Conservation (phyloP, 2,888 invertebrate species). For the Luffia ferchaultella region DNA sequence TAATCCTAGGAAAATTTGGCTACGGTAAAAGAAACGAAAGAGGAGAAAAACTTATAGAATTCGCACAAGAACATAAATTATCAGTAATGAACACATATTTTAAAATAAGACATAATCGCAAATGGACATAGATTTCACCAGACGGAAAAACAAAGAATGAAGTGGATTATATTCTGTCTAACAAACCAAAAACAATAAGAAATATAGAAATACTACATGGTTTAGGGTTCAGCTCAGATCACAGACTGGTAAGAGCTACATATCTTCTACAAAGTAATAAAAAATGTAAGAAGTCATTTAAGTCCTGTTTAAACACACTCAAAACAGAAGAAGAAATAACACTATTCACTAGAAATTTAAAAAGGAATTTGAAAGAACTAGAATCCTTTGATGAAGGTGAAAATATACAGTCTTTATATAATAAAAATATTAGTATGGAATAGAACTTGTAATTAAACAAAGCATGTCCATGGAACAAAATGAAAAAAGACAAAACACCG, state of each 20-base stretch:
- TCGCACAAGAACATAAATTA: no score
- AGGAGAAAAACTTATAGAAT: no score
- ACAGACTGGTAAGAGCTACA: no score
- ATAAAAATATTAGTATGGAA: no score
- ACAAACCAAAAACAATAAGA: no score
- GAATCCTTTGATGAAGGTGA: background rate
- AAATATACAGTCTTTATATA: background rate
- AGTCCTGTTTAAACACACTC: background rate
- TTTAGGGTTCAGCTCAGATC: no score
- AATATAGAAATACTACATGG: no score
- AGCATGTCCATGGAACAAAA: background rate
- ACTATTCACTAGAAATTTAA: background rate
- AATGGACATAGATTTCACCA: no score
- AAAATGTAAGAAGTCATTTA: conserved; percentile 2
- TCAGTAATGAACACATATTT: no score
- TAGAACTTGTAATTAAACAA: background rate
- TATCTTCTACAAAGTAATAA: background rate
- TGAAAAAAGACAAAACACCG: background rate
- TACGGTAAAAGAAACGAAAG: conserved; percentile 1
- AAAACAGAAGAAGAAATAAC: background rate
- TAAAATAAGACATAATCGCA: no score
- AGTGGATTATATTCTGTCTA: no score
- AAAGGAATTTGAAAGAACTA: background rate
- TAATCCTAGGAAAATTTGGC: background rate
- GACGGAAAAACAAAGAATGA: no score